These are phyloP conservation scores for Spatulosminthurus flaviceps DNA, from an alignment of 2,888 invertebrate species.

Conservation along the genomic window DNA sequence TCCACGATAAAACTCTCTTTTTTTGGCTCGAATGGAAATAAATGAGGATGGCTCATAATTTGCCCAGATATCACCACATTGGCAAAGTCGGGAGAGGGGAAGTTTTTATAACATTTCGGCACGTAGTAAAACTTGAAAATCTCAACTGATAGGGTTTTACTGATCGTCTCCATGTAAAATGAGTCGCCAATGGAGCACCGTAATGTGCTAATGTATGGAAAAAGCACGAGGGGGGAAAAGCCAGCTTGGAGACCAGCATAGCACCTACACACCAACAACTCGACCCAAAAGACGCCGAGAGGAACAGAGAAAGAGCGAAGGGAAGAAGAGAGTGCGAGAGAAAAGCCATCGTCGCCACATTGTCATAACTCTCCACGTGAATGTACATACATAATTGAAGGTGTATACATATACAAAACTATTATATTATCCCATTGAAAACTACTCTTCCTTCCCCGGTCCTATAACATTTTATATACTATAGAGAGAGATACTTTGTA, in stretches of 20 bases:
- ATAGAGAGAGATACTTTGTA: too few species aligned
- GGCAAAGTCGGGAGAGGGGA: conserved; percentile 32
- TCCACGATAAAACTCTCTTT: conserved; percentile 34
- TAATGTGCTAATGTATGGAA: conserved; percentile 29
- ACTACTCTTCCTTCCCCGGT: too few species aligned
- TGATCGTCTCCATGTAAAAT: conserved; percentile 46
- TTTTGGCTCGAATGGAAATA: conserved; percentile 48
- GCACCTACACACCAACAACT: background rate
- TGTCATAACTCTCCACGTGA: background rate
- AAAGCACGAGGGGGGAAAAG: conserved; percentile 16
- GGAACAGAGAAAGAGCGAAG: background rate
- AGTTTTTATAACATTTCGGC: conserved; percentile 44
- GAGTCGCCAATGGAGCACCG: conserved; percentile 22
- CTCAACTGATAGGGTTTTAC: conserved; percentile 52
- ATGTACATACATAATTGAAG: too few species aligned
- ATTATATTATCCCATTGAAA: too few species aligned
- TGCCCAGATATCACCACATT: conserved; percentile 39
- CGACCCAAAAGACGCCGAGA: background rate
- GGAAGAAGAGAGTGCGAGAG: background rate
- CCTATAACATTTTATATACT: too few species aligned
- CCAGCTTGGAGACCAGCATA: background rate
- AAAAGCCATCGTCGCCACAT: conserved; percentile 2
- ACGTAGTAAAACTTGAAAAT: conserved; percentile 51
- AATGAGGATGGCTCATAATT: conserved; percentile 52
- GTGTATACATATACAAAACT: too few species aligned